Conservation (phyloP, 2,888 invertebrate species). For the Tinea pellionella region DNA sequence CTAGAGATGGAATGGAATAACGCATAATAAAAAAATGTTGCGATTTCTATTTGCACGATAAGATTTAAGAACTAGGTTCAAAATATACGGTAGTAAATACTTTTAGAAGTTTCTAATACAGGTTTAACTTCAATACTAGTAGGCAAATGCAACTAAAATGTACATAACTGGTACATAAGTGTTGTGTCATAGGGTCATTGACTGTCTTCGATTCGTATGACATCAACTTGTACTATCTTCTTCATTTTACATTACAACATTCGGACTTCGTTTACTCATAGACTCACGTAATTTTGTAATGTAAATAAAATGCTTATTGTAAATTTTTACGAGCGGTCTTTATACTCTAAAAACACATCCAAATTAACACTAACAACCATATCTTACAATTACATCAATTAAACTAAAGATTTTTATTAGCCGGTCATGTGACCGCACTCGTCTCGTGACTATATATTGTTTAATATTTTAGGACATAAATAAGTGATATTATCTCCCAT, state of each 20-base stretch:
- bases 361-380: too few species aligned
- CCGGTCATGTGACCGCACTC: too few species aligned
- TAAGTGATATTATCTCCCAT: too few species aligned
- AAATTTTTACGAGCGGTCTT: neutral
- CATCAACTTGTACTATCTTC: slow-evolving; percentile 35
- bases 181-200: slow-evolving; percentile 60
- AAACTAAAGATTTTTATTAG: too few species aligned
- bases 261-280: slow-evolving; percentile 26
- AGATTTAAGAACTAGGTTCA: neutral
- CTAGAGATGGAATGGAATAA: too few species aligned
- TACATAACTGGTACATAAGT: slow-evolving; percentile 1
- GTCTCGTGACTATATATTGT: too few species aligned
- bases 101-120: neutral
- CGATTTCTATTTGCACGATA: too few species aligned
- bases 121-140: neutral
- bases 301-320: neutral
- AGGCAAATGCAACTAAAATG: neutral
- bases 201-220: slow-evolving; percentile 56
- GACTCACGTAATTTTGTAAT: slow-evolving; percentile 40
- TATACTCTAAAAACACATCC: too few species aligned
- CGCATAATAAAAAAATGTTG: too few species aligned
- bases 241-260: slow-evolving; percentile 11
- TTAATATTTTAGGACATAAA: too few species aligned
- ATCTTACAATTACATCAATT: too few species aligned
- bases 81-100: neutral